Conservation (phyloP, 2,888 invertebrate genomes). For the Drosophila paracracens region DNA sequence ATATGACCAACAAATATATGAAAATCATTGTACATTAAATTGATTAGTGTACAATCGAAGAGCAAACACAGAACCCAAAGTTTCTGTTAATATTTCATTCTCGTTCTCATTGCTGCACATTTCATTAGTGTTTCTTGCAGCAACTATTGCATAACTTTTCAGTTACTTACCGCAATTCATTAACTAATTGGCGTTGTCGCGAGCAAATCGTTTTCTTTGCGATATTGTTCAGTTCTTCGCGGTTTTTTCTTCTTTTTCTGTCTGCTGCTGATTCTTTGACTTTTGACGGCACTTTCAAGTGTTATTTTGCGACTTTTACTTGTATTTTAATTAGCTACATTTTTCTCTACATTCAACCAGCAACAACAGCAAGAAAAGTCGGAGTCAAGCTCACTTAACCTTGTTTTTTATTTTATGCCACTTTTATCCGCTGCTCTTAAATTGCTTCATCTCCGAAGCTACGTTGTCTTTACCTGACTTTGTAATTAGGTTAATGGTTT, state of each 20-base stretch:
- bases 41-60: background rate
- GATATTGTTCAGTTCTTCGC: conserved; percentile 17
- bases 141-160: conserved; percentile 21
- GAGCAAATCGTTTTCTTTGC: conserved; percentile 43
- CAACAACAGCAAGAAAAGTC: background rate
- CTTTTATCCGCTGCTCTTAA: conserved; percentile 27
- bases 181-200: conserved; percentile 67
- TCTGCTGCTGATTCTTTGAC: conserved; percentile 8
- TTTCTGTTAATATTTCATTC: background rate
- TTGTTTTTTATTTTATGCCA: conserved; percentile 32
- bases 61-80: background rate
- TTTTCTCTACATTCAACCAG: conserved; percentile 34
- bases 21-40: background rate
- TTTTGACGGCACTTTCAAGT: conserved; percentile 37
- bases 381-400: conserved; percentile 50
- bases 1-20: no score
- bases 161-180: conserved; percentile 43
- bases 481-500: conserved; percentile 76
- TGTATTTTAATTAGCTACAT: conserved; percentile 39
- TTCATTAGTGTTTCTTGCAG: background rate
- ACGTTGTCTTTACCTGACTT: conserved; percentile 52
- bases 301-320: conserved; percentile 23
- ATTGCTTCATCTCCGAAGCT: conserved; percentile 23
- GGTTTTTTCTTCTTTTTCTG: conserved; percentile 9
- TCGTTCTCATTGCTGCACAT: background rate